phyloP scores from a whole-genome alignment of 2,113 vertebrate genomes.

The Phylloscopus trochilus region DNA sequence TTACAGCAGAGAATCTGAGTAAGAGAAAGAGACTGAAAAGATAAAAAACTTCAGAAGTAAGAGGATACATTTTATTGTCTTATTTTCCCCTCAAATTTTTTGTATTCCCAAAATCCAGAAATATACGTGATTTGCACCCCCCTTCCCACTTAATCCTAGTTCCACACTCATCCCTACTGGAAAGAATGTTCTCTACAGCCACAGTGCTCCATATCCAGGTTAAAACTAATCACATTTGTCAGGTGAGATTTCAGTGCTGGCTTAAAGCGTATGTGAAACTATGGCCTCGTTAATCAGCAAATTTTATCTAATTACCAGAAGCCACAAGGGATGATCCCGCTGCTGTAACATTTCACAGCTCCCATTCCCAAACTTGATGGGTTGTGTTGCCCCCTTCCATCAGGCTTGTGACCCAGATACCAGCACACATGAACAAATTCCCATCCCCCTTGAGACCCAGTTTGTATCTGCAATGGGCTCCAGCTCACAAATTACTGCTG shows the following conservation, averaged over 20 bases:
- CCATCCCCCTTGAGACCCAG: not conserved
- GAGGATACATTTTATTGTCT: not conserved
- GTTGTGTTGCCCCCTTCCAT: not conserved
- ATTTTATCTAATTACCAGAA: conserved; percentile 46
- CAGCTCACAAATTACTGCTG: not conserved
- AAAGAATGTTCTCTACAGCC: not conserved
- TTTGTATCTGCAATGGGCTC: not conserved
- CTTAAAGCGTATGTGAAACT: not conserved
- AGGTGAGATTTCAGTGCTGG: not conserved
- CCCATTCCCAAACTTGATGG: not conserved
- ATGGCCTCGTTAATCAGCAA: conserved; percentile 35
- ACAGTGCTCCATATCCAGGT: not conserved
- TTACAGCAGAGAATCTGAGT: not conserved
- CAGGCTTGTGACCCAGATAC: conserved; percentile 40
- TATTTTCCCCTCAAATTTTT: not conserved
- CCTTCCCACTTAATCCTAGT: not conserved
- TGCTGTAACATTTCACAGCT: not conserved
- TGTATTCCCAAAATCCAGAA: not conserved
- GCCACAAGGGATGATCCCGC: conserved; percentile 27
- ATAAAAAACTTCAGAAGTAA: not conserved
- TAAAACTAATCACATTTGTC: conserved; percentile 32
- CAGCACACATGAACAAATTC: not conserved
- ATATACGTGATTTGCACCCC: not conserved
- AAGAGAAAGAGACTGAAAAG: not conserved
- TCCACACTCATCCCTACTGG: not conserved